Conservation (phyloP, 2,113 vertebrate genomes). For the Bubo scandiacus region DNA sequence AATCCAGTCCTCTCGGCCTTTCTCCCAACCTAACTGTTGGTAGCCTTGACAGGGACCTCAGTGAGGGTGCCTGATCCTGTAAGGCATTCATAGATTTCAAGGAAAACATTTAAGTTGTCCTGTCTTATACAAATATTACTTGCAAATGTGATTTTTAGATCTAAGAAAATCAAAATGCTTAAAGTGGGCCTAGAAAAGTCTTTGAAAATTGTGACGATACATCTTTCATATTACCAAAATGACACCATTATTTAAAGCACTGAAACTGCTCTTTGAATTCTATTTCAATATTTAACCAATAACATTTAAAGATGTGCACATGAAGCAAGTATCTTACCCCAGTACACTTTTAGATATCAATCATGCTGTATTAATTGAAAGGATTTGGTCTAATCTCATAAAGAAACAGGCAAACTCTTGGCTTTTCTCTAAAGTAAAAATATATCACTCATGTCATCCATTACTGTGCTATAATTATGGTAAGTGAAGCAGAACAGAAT, state of each 20-base stretch:
- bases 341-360: constrained; percentile 73
- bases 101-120: not conserved
- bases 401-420: constrained; percentile 80
- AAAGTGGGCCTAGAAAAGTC: not conserved
- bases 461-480: constrained; percentile 95
- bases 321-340: constrained; percentile 61
- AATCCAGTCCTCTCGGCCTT: not conserved
- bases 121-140: not conserved
- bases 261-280: constrained; percentile 59
- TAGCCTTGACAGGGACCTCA: not conserved
- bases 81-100: not conserved
- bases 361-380: constrained; percentile 81
- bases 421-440: constrained; percentile 84
- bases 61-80: not conserved
- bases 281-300: constrained; percentile 67
- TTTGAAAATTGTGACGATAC: constrained; percentile 19
- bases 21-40: not conserved
- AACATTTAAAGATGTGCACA: constrained; percentile 67
- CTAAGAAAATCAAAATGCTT: constrained; percentile 12
- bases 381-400: constrained; percentile 81
- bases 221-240: constrained; percentile 57
- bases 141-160: constrained; percentile 4
- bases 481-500: constrained; percentile 94
- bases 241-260: constrained; percentile 57
- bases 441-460: constrained; percentile 90